These are phyloP conservation scores for Salvelinus fontinalis DNA, from an alignment of 2,113 vertebrate genomes.

Conservation along the genomic window DNA sequence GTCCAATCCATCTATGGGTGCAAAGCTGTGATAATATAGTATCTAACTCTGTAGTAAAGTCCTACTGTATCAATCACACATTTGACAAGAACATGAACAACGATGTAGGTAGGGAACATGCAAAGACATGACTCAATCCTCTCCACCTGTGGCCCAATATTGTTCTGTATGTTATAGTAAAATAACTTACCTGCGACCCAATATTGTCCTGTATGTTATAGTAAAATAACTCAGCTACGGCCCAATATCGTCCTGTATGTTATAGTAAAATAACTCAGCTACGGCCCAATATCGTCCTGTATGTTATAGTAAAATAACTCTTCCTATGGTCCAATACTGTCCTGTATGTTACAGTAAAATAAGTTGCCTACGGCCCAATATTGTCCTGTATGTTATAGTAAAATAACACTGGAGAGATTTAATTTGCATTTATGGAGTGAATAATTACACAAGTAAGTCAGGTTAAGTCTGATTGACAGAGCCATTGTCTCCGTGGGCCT, in stretches of 20 bases:
- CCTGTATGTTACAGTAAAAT: no score
- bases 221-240: no score
- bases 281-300: no score
- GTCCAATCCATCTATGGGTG: neutral
- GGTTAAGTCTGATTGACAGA: conserved; percentile 75
- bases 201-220: neutral
- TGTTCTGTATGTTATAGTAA: conserved; percentile 43
- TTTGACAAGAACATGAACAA: neutral
- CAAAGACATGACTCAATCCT: neutral
- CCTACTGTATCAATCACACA: neutral
- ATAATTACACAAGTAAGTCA: conserved; percentile 71
- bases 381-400: conserved; percentile 41
- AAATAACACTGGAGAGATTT: conserved; percentile 64
- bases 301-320: no score
- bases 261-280: no score
- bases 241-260: no score
- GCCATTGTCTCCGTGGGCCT: conserved; percentile 65
- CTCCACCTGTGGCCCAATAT: neutral
- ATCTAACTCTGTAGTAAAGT: neutral
- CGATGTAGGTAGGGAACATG: neutral
- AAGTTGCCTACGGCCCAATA: neutral
- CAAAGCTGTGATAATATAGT: neutral
- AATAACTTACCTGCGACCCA: conserved; percentile 27
- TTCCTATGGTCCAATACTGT: no score
- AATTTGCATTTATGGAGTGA: conserved; percentile 73